A percentile compares a stretch with the other conserved stretches of the same genome.
Evolutionary conservation across 2,888 invertebrate genomes (phyloP).

Genomic region (Luperina nickerlii): DNA sequence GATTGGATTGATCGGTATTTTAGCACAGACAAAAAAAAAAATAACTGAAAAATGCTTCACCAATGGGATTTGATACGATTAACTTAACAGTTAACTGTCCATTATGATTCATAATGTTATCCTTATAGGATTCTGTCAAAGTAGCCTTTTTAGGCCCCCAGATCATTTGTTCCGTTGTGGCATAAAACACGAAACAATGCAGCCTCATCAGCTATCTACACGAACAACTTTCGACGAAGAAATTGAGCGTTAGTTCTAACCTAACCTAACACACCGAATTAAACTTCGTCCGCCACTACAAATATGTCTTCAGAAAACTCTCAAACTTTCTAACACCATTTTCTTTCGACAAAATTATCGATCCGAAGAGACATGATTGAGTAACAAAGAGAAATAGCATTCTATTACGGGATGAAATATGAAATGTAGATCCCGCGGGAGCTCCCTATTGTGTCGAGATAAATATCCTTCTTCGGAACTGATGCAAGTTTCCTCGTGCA

Average conservation of each 20-base stretch:
- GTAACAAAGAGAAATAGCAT: conserved; percentile 44
- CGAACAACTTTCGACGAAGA: conserved; percentile 45
- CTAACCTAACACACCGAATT: conserved; percentile 33
- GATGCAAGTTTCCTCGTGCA: conserved; percentile 28
- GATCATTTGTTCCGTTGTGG: conserved; percentile 64
- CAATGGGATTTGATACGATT: too few species aligned
- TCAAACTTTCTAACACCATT: conserved; percentile 27
- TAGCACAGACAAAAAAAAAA: too few species aligned
- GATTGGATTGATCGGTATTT: too few species aligned
- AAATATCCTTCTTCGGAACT: conserved; percentile 23
- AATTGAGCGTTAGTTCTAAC: too few species aligned
- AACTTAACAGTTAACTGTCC: too few species aligned
- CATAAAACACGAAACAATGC: conserved; percentile 76
- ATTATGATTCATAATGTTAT: too few species aligned
- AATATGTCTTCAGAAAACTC: conserved; percentile 30
- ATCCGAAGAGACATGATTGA: conserved; percentile 41
- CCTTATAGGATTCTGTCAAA: too few species aligned
- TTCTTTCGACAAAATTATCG: conserved; percentile 48
- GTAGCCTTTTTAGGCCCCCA: too few species aligned
- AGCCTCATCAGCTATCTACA: conserved; percentile 64
- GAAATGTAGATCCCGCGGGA: conserved; percentile 21
- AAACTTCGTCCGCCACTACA: conserved; percentile 42
- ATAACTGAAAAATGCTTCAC: too few species aligned
- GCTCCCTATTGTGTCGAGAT: conserved; percentile 16
- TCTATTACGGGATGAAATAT: conserved; percentile 47